A percentile compares a stretch with the other conserved stretches of the same genome.
phyloP scores from a whole-genome alignment of 2,888 invertebrate genomes.

The Pherbina coryleti region DNA sequence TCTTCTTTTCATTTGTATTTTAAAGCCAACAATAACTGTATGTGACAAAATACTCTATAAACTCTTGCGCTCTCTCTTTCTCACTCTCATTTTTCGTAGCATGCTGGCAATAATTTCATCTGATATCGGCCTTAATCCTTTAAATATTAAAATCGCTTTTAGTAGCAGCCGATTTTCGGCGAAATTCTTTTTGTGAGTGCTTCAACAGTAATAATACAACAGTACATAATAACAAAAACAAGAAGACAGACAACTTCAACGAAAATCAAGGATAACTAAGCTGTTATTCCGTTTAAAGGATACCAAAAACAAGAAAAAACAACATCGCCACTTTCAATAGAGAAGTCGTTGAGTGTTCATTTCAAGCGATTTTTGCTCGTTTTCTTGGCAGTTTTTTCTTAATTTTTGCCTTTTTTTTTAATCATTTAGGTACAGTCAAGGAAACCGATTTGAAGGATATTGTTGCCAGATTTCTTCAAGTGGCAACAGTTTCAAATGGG shows the following conservation, averaged over 20 bases:
- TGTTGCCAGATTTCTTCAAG: neutral
- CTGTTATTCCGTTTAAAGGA: neutral
- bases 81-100: too few species aligned
- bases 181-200: neutral
- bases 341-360: neutral
- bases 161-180: neutral
- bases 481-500: neutral
- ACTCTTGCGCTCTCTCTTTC: too few species aligned
- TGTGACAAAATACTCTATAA: too few species aligned
- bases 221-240: neutral
- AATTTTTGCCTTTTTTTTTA: too few species aligned
- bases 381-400: neutral
- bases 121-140: neutral
- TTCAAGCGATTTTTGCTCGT: neutral
- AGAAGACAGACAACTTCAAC: neutral
- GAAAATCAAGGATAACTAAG: conserved; percentile 3
- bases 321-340: neutral
- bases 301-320: neutral
- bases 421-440: neutral
- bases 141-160: conserved; percentile 13
- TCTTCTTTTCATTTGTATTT: neutral
- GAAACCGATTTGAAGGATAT: neutral
- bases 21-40: too few species aligned
- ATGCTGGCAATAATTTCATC: too few species aligned
- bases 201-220: neutral